Evolutionary conservation across 2,113 vertebrate genomes (phyloP).

Genomic region (Hippotragus niger): DNA sequence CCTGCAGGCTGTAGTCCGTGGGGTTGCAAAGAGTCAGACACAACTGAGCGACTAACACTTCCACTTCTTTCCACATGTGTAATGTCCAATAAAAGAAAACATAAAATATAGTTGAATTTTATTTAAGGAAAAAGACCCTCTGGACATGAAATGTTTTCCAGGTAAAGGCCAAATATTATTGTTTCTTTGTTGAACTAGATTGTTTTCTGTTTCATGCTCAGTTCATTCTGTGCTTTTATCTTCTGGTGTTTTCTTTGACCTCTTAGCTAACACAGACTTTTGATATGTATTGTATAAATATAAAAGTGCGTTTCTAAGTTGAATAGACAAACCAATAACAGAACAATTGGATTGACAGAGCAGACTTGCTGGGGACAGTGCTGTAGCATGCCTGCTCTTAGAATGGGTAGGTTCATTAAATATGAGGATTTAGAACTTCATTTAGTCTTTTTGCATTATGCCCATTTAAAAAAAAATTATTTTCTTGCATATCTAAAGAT

Average conservation of each 20-base stretch:
- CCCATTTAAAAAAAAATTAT: background rate
- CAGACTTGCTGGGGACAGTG: background rate
- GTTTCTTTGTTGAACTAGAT: slow-evolving; percentile 35
- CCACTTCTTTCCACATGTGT: background rate
- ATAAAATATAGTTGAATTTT: slow-evolving; percentile 22
- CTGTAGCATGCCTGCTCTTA: background rate
- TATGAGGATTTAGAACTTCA: background rate
- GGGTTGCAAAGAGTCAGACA: background rate
- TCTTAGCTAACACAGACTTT: background rate
- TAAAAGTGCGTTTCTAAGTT: slow-evolving; percentile 19
- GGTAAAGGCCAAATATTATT: background rate
- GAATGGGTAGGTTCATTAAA: background rate
- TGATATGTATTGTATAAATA: background rate
- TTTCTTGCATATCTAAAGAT: background rate
- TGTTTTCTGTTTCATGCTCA: slow-evolving; percentile 41
- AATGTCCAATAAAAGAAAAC: slow-evolving; percentile 48
- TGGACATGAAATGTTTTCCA: slow-evolving; percentile 40
- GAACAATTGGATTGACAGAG: background rate
- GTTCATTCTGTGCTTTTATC: slow-evolving; percentile 29
- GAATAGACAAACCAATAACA: background rate
- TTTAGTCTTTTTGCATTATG: background rate
- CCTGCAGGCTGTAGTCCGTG: background rate
- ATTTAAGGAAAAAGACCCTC: slow-evolving; percentile 27
- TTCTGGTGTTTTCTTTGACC: background rate
- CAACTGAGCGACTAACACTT: background rate